Base-by-base conservation (phyloP, 2,888 invertebrate genomes). In the Leptinotarsa haldemani region DNA sequence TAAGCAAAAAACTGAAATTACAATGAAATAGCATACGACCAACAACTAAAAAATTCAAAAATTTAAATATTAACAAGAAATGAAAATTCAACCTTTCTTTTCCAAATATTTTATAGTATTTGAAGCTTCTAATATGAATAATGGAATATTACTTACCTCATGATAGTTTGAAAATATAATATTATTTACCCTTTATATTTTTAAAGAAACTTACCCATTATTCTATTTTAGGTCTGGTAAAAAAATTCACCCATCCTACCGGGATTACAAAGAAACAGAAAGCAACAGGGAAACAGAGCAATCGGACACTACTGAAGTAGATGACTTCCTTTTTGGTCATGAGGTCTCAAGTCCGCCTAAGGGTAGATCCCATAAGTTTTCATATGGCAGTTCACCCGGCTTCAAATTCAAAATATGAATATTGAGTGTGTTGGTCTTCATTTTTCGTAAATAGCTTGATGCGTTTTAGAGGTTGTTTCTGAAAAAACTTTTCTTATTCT, bases 191-290 rank as follows among this genome's bases (percentile, higher is more conserved):
- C 30, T 1, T 30, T 7, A 30, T 7, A 30, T 30, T 30, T 7
- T 30, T 1, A 7, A 30, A 1, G 1, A 30, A 30, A 30, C 30
- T 1, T 30, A 30, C 30, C 1, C 1, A 30, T 30, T 7, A 7
- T 56, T 56, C 13, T n/a, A 77, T 80, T 79, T 48, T 68, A 83
- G 84, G 64, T 84, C 83, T 46, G 78, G 82, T 22, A 74, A 74
- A 56, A 83, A 88, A 86, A 80, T 88, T 90, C 79, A 71, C 78
- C 85, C 88, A 16, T 82, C 89, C 67, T 90, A 91, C 82, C 84
- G 89, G 64, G 87, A 89, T 70, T 91, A 90, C 83, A 86, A 89
- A 79, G 87, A 88, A n/a, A 83, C 82, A 68, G 83, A 82, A 20
- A 85, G 87, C 58, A 72, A 78, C 81, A 53, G 77, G 73, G 83